These are phyloP conservation scores for Takifugu bimaculatus DNA, from an alignment of 2,113 vertebrate species.

Conservation along the genomic window DNA sequence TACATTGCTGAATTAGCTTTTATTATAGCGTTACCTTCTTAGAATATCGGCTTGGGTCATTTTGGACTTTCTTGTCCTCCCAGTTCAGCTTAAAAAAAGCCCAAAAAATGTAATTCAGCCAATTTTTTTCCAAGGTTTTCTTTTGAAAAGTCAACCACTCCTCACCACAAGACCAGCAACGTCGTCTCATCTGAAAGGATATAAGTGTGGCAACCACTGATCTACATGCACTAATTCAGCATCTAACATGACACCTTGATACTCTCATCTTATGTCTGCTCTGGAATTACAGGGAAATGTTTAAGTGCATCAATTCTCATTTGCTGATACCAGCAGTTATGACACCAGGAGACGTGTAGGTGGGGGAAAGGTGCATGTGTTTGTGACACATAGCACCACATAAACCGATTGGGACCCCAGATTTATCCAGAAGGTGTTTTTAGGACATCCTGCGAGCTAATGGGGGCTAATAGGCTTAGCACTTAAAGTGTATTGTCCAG, in stretches of 20 bases:
- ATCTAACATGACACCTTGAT: too few relatives aligned
- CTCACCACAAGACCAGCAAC: neutral
- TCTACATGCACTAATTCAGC: neutral
- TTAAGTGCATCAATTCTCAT: constrained; percentile 25
- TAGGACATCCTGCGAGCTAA: constrained; percentile 80
- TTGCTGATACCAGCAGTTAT: constrained; percentile 43
- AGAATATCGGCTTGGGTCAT: too few relatives aligned
- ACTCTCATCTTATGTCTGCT: constrained; percentile 1
- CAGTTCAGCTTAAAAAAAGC: too few relatives aligned
- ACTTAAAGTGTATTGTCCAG: constrained; percentile 83
- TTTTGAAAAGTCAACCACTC: neutral
- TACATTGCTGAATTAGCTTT: too few relatives aligned
- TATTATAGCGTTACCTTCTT: too few relatives aligned
- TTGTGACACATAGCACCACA: constrained; percentile 61
- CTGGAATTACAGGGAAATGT: constrained; percentile 15
- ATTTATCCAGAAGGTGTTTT: constrained; percentile 78
- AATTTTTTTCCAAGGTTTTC: too few relatives aligned
- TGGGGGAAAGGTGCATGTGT: constrained; percentile 40
- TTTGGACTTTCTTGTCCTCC: too few relatives aligned
- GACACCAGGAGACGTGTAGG: constrained; percentile 22
- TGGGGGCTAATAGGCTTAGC: constrained; percentile 92
- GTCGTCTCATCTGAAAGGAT: neutral
- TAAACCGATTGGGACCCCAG: constrained; percentile 72
- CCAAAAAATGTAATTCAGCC: too few relatives aligned
- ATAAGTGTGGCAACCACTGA: constrained; percentile 13